Evolutionary conservation across 2,113 vertebrate genomes (phyloP), one percentile per base, ranked within the genome.

Genomic region (Cromileptes altivelis): DNA sequence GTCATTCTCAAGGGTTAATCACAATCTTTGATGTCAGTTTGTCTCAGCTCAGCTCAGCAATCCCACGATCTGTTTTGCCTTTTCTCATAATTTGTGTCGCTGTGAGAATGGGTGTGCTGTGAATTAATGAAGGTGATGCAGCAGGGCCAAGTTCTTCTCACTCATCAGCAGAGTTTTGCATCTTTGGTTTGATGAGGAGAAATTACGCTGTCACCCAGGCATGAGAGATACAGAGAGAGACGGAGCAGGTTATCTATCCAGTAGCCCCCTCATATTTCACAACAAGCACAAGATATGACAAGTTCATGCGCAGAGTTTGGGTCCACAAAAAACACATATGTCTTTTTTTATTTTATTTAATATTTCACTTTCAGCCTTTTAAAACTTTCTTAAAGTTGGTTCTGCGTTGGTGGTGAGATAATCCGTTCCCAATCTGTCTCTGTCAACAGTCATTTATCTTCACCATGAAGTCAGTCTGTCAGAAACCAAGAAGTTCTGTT

Each of bases 21-120:
- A 68, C 30, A 81, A 56, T n/a, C 21, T 75, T 71, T 76, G 81
- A 85, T 74, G 64, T 71, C 70, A 67, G 68, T 60, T 88, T 78
- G 88, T 88, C 84, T 85, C 79, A 65, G 33, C 70, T 74, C 84
- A 70, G 64, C 67, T 79, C 81, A 85, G 70, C 57, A 53, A 47
- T 72, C 45, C 49, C 52, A 4, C 18, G 2, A 37, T 86, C 68
- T 71, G 27, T 56, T 75, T 78, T 69, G 15, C 23, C 30, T 53
- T 2, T 73, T 71, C n/a, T 75, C 23, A 53, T 40, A 8, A 49
- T 81, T 53, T 63, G 45, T 67, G 77, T 67, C 70, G 61, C 45
- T 65, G 21, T 37, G 33, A 47, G 50, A 57, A 27, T 2, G 40
- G 8, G 42, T 70, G 69, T 65, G 50, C 45, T 61, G 57, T 85